Evolutionary conservation across 2,797 vertebrate genomes (phyloP), one percentile per base, ranked within the genome.

Genomic region (Menidia menidia): DNA sequence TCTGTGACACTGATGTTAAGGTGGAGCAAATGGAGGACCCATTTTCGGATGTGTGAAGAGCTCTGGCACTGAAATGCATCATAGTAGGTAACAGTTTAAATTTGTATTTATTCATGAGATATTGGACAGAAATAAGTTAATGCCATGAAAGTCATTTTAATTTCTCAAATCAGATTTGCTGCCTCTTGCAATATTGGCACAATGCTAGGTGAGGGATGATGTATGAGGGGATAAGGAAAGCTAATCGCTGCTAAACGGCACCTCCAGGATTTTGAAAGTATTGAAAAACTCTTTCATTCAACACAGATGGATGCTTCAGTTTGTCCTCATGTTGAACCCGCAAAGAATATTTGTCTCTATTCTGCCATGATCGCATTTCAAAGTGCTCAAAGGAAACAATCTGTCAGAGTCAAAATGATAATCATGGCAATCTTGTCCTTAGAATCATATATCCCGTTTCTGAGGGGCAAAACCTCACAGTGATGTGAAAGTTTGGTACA

Each of bases 71-170:
- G 51, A 88, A 79, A 88, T 71, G 76, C 71, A 72, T 81, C 79
- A 68, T 30, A 45, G 72, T 13, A 52, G 76, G 71, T 41, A 14
- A 73, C 18, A 75, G 51, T 67, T 85, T 83, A 77, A 69, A 76
- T 58, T 58, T 83, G 71, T 76, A 88, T 88, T 60, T 84, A 81
- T 87, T 84, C 86, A 83, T 81, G 71, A 73, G 76, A 76, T 75
- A 87, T 77, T 73, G 71, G 70, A 74, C 71, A 30, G 65, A 64
- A 82, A 92, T 89, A 84, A 85, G 89, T 88, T 80, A 80, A 83
- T 31, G 77, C 75, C 69, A 68, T 44, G 15, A 64, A 73, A 85
- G 83, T 82, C 82, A 82, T 87, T 89, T 78, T 81, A 88, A 92
- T 92, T 79, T 88, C 72, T 73, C 64, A 19, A 81, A 87, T 89